Base-by-base conservation (phyloP, 2,888 invertebrate genomes). In the Clepsis dumicolana region DNA sequence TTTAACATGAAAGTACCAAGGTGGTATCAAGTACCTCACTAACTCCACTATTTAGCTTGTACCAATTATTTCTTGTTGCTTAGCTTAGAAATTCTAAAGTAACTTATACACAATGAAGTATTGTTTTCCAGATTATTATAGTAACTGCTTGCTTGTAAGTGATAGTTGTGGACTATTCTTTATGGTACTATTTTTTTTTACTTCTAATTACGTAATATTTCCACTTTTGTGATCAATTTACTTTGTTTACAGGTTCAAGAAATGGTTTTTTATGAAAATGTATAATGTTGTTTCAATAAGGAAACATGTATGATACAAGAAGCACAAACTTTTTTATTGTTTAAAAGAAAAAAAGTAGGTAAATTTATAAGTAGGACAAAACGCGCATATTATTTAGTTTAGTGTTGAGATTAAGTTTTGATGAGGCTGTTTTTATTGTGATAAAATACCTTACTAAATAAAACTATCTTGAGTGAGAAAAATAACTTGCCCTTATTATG, bases 171-270 rank as follows among this genome's bases (percentile, higher is more conserved):
- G 35, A 12, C 1, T 32, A 12, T 3, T 35, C 1, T 35, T n/a
- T n/a, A n/a, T n/a, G 38, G 18, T 44, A 44, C 18, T 18, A 35
- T 54, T 32, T 18, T 4, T 14, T 32, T 48, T 21, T 48, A 4
- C 18, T 48, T 8, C 18, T 21, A 8, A 16, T 12, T 48, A 5
- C 8, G 29, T 8, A 2, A 14, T 14, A 44, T 16, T 25, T n/a
- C n/a, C 5, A 52, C 21, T 14, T 27, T 25, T 25, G 16, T 27
- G 3, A 35, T 12, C 10, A 21, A 12, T 21, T 59, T 65, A 27
- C 4, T 62, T 60, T 72, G 60, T 67, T 77, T 75, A 44, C 76
- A 77, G 77, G 71, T 74, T 75, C 73, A 73, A 64, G 65, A 71
- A 75, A 59, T 75, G 72, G 74, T 74, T 75, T 71, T 72, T 50